phyloP scores from a whole-genome alignment of 2,113 vertebrate genomes.

The Bucco capensis region DNA sequence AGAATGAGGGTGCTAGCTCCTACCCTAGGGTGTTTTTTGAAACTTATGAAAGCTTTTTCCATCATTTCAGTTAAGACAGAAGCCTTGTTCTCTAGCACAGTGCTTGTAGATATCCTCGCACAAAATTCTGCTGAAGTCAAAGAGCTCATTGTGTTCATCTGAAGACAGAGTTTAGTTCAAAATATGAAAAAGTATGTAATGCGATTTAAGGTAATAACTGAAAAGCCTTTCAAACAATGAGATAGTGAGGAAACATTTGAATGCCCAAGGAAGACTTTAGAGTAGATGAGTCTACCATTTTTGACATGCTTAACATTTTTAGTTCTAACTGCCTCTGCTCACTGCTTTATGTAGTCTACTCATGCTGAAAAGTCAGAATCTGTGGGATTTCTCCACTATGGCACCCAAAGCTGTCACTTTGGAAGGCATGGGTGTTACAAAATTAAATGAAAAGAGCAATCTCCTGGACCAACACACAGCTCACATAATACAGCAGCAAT shows the following conservation, averaged over 20 bases:
- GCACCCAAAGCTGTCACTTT: background rate
- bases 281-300: background rate
- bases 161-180: background rate
- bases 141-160: background rate
- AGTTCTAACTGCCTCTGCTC: background rate
- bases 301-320: background rate
- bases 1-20: background rate
- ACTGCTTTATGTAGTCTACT: background rate
- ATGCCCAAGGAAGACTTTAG: background rate
- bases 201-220: background rate
- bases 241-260: background rate
- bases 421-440: background rate
- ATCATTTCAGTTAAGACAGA: background rate
- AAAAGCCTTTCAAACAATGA: background rate
- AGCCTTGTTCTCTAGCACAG: background rate
- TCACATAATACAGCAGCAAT: background rate
- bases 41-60: background rate
- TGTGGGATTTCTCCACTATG: background rate
- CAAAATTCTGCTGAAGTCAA: background rate
- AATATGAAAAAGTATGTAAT: background rate
- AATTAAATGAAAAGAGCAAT: background rate
- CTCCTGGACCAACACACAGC: background rate
- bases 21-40: background rate
- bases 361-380: background rate
- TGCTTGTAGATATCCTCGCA: fast-evolving